phyloP scores from a whole-genome alignment of 2,888 invertebrate genomes.

The Vanessa cardui region DNA sequence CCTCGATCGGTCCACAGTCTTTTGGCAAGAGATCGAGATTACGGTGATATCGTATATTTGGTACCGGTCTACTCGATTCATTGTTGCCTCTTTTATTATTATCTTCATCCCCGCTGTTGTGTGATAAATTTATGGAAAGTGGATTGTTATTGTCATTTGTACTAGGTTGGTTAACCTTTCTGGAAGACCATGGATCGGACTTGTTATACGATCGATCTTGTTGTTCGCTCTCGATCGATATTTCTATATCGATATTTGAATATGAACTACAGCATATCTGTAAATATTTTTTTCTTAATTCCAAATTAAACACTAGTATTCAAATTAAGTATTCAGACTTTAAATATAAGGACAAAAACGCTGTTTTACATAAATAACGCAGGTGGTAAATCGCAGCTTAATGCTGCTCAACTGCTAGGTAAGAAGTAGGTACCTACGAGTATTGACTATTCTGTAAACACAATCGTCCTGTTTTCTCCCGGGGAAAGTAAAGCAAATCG shows the following conservation, averaged over 20 bases:
- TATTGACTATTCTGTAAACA: too few relatives aligned
- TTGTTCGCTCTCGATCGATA: background rate
- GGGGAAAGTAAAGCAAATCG: too few relatives aligned
- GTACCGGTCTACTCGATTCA: constrained; percentile 40
- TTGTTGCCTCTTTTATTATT: constrained; percentile 10
- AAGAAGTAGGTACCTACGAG: too few relatives aligned
- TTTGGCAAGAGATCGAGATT: constrained; percentile 60
- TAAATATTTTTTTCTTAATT: constrained; percentile 23
- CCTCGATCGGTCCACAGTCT: constrained; percentile 82
- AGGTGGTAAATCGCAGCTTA: background rate
- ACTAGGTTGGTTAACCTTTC: background rate
- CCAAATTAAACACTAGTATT: too few relatives aligned
- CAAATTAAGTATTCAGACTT: too few relatives aligned
- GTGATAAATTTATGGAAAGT: background rate
- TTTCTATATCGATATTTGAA: constrained; percentile 2
- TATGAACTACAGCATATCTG: constrained; percentile 55
- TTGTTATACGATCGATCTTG: constrained; percentile 1
- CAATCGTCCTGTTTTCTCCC: too few relatives aligned
- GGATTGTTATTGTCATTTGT: too few relatives aligned
- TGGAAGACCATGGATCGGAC: constrained; percentile 10
- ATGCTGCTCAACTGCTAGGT: too few relatives aligned
- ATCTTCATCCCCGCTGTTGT: background rate
- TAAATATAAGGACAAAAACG: too few relatives aligned
- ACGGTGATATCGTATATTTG: constrained; percentile 53
- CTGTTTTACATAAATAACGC: too few relatives aligned